Evolutionary conservation across 2,797 vertebrate species (phyloP).

Genomic region (Carcharodon carcharias): DNA sequence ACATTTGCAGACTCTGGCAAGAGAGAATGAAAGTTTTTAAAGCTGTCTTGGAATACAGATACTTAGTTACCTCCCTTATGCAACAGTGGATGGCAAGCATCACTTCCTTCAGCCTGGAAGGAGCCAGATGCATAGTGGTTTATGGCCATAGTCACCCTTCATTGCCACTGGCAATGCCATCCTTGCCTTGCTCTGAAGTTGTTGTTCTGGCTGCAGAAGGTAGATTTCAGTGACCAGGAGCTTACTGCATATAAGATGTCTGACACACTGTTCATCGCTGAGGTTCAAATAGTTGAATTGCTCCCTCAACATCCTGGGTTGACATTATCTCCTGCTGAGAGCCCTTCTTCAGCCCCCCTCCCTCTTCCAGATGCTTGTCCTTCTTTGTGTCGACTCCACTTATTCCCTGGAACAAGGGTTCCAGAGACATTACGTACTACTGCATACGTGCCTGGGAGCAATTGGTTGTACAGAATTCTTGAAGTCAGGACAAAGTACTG

Average conservation of each 20-base stretch:
- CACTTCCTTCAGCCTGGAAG: background rate
- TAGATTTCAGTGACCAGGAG: background rate
- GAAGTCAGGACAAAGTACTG: background rate
- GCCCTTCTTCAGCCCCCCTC: background rate
- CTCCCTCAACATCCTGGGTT: background rate
- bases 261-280: background rate
- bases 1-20: background rate
- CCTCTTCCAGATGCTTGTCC: too few species aligned
- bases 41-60: background rate
- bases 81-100: background rate
- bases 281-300: background rate
- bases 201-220: background rate
- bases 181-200: background rate
- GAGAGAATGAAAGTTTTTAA: background rate
- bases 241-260: background rate
- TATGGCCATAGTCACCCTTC: too few species aligned
- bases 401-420: background rate
- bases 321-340: background rate
- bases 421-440: background rate
- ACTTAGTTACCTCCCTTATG: background rate
- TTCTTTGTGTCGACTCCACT: too few species aligned
- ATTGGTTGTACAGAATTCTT: background rate
- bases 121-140: background rate
- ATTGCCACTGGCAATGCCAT: background rate
- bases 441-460: background rate